Evolutionary conservation across 2,888 invertebrate species (phyloP).

Genomic region (Pogonocherus hispidulus): DNA sequence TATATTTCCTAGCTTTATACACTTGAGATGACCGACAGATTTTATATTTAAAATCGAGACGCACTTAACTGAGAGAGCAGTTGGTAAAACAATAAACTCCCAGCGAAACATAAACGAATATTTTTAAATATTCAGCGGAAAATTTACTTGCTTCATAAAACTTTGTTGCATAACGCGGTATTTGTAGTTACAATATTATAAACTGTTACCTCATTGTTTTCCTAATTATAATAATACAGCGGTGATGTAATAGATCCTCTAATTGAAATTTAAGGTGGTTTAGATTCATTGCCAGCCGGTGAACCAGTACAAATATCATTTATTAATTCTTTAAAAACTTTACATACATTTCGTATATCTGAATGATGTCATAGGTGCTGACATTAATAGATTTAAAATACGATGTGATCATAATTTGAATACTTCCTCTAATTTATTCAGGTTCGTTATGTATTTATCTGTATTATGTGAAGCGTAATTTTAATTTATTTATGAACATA

Average conservation of each 20-base stretch:
- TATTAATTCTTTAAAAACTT: conserved; percentile 1
- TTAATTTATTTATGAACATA: no score
- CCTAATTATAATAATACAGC: conserved; percentile 19
- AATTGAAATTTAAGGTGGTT: conserved; percentile 6
- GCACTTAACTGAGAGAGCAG: background rate
- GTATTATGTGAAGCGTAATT: background rate
- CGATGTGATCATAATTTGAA: conserved; percentile 15
- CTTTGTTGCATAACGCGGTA: conserved; percentile 7
- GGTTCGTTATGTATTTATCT: background rate
- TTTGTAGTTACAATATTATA: conserved; percentile 14
- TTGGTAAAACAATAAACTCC: background rate
- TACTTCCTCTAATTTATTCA: conserved; percentile 9
- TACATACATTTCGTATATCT: conserved; percentile 8
- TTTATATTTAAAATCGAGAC: no score
- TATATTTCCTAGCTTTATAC: no score
- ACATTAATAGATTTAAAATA: conserved; percentile 10
- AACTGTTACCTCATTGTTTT: conserved; percentile 19
- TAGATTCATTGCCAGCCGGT: conserved; percentile 16
- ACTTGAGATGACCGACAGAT: no score
- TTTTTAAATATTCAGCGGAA: conserved; percentile 11
- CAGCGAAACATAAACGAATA: background rate
- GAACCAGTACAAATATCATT: conserved; percentile 15
- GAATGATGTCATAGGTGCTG: conserved; percentile 12
- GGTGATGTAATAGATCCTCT: conserved; percentile 19
- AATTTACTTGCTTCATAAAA: background rate